Evolutionary conservation across 2,888 invertebrate species (phyloP).

Genomic region (Galerucella pusilla): DNA sequence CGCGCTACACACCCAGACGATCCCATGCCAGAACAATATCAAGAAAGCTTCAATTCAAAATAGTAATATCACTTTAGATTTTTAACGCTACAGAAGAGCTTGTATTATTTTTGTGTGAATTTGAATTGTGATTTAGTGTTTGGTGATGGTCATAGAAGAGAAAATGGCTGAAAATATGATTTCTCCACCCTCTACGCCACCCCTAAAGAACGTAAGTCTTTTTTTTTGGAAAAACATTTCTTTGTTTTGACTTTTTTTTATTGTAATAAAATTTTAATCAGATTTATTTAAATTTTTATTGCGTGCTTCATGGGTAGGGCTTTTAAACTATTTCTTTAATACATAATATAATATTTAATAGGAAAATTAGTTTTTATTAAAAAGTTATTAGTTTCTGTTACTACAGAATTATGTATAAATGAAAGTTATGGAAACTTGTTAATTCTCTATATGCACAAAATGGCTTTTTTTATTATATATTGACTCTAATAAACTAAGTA

Average conservation of each 20-base stretch:
- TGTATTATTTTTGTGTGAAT: conserved; percentile 36
- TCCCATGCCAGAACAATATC: conserved; percentile 64
- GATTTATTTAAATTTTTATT: too few species aligned
- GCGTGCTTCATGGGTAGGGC: background rate
- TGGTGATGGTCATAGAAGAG: conserved; percentile 12
- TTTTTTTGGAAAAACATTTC: conserved; percentile 26
- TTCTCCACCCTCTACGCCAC: conserved; percentile 80
- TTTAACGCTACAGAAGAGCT: conserved; percentile 19
- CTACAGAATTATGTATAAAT: too few species aligned
- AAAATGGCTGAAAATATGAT: conserved; percentile 60
- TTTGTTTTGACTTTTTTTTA: conserved; percentile 30
- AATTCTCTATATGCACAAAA: too few species aligned
- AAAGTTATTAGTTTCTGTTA: too few species aligned
- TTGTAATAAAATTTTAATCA: background rate
- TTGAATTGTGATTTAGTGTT: conserved; percentile 15
- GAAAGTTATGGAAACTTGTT: too few species aligned
- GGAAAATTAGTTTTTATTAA: background rate
- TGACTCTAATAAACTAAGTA: background rate
- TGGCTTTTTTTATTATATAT: background rate
- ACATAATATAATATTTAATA: background rate
- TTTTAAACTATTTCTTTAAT: background rate
- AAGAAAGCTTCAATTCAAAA: conserved; percentile 54
- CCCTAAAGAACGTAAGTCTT: conserved; percentile 68
- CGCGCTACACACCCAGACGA: conserved; percentile 66
- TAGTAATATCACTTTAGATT: conserved; percentile 51